Evolutionary conservation across 30 jellyfish, hydroid and myxozoan species (phyloP).

Genomic region (Turritopsis dohrnii): DNA sequence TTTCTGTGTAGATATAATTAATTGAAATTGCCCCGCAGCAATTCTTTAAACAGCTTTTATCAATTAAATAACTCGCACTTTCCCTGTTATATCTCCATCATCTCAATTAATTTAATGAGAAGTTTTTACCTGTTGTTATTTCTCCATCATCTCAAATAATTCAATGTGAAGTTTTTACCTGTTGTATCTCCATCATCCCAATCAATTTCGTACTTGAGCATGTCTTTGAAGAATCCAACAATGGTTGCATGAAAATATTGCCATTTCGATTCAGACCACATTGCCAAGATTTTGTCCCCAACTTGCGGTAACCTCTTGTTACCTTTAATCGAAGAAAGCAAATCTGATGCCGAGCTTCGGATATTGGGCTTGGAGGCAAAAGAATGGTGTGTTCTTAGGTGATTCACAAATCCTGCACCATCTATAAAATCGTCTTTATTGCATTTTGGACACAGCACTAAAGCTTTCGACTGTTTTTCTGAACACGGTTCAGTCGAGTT

Average conservation of each 20-base stretch:
- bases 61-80: too few species aligned
- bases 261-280: slow-evolving; percentile 81
- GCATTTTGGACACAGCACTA: slow-evolving; percentile 51
- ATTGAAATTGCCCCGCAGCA: too few species aligned
- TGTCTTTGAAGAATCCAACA: slow-evolving; percentile 32
- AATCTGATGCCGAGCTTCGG: slow-evolving; percentile 23
- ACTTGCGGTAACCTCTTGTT: slow-evolving; percentile 32
- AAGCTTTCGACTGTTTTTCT: neutral
- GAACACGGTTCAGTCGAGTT: neutral
- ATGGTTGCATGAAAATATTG: slow-evolving; percentile 79
- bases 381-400: neutral
- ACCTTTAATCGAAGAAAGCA: neutral
- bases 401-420: slow-evolving; percentile 19
- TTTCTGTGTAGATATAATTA: too few species aligned
- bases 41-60: too few species aligned
- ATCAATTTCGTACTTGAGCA: slow-evolving; percentile 61
- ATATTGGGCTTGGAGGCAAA: slow-evolving; percentile 20
- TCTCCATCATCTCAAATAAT: too few species aligned
- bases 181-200: slow-evolving; percentile 92
- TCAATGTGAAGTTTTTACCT: slow-evolving; percentile 11
- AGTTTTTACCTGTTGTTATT: too few species aligned
- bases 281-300: slow-evolving; percentile 64
- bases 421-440: slow-evolving; percentile 31
- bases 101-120: too few species aligned
- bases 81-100: too few species aligned